Base-by-base conservation (phyloP, 2,888 invertebrate genomes). In the Drepana falcataria region DNA sequence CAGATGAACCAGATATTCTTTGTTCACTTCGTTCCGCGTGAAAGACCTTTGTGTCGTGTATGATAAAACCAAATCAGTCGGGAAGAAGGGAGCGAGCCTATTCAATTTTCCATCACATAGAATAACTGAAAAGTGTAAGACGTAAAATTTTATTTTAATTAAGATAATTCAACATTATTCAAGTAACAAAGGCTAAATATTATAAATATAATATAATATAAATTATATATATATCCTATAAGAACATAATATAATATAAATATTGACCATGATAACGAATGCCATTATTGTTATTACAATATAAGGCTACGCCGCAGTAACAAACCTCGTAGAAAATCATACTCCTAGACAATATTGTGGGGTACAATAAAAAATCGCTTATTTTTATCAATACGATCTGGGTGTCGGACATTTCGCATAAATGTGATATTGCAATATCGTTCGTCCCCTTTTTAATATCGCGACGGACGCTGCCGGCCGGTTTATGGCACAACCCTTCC, bases 381-480 rank as follows among this genome's bases (percentile, higher is more conserved):
- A 91, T 88, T 91, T 89, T 91, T 90, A 90, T 91, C 91, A 91
- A 91, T 89, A 87, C 86, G 87, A 90, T 91, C 90, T 89, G 86
- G 81, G 83, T 87, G 90, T 88, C 76, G 88, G 89, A 89, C 90
- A 90, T 89, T 90, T 89, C 89, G 85, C 87, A 91, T 90, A 90
- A 90, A 91, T 89, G 91, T 90, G 90, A 91, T 89, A 90, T 90
- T 88, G 90, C 90, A 91, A 91, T 90, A 89, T 86, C 90, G 86
- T 85, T 84, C 83, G 89, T 86, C 90, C 90, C 90, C 85, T 90
- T 90, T 91, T 91, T 91, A 91, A 91, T 91, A 91, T 91, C 85
- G 83, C 88, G 84, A 82, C 87, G 89, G 90, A 85, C 87, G 85
- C 82, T 79, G 79, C 82, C 78, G 87, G 85, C 75, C 88, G 89